A percentile compares a stretch with the other conserved stretches of the same genome.
Conservation (phyloP, 2,113 vertebrate genomes). For the Riparia riparia region DNA sequence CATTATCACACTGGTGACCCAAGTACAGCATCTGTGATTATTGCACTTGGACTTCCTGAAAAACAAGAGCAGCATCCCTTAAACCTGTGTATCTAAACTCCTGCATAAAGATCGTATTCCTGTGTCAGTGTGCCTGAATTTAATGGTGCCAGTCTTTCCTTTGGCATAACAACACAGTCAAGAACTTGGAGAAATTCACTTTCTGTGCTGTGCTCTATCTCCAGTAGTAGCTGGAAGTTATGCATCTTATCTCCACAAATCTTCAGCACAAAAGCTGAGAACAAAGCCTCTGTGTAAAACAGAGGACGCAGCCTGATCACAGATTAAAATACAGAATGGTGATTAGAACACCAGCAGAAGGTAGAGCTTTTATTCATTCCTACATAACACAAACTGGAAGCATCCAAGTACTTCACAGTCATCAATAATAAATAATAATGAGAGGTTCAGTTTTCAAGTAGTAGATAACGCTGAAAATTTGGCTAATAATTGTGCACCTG, state of each 20-base stretch:
- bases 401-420: not conserved
- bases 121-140: not conserved
- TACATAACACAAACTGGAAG: not conserved
- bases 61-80: not conserved
- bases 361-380: not conserved
- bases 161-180: not conserved
- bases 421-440: not conserved
- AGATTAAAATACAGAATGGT: not conserved
- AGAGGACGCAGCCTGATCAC: not conserved
- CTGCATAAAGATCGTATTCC: not conserved
- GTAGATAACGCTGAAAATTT: not conserved
- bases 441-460: not conserved
- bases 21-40: not conserved
- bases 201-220: not conserved
- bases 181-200: constrained; percentile 25
- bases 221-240: constrained; percentile 7
- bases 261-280: not conserved
- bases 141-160: not conserved
- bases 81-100: not conserved
- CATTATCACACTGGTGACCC: not conserved
- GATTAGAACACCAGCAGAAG: not conserved
- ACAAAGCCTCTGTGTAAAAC: not conserved
- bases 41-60: not conserved
- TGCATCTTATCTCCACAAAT: not conserved
- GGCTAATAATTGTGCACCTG: constrained; percentile 10